Conservation (phyloP, 2,888 invertebrate species). For the Incurvaria masculella region DNA sequence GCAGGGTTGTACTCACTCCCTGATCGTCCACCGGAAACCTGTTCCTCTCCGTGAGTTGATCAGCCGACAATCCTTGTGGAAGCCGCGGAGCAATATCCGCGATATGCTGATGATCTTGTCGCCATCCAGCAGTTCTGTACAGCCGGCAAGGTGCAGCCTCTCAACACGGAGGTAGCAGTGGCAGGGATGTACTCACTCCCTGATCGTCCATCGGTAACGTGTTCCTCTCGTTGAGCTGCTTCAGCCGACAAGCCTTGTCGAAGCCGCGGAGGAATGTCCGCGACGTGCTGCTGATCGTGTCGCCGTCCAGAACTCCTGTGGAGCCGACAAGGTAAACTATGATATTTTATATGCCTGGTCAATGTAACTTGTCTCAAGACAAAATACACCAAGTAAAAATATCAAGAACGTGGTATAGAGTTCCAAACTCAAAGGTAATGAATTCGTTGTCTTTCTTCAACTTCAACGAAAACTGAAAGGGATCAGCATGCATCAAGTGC, state of each 20-base stretch:
- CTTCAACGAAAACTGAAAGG: too few relatives aligned
- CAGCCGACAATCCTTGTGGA: slow-evolving; percentile 56
- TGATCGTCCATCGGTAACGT: slow-evolving; percentile 26
- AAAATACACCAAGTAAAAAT: too few relatives aligned
- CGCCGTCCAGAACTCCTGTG: slow-evolving; percentile 59
- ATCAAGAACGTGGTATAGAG: too few relatives aligned
- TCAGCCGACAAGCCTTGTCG: slow-evolving; percentile 52
- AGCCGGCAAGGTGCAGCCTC: too few relatives aligned
- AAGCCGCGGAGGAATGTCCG: slow-evolving; percentile 62
- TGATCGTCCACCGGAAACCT: slow-evolving; percentile 26
- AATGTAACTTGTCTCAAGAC: too few relatives aligned
- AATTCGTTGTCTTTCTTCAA: too few relatives aligned
- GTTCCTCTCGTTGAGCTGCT: slow-evolving; percentile 38
- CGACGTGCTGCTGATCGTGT: slow-evolving; percentile 55
- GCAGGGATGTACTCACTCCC: slow-evolving; percentile 25
- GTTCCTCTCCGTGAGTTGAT: slow-evolving; percentile 36
- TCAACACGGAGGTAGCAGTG: too few relatives aligned
- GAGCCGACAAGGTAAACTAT: too few relatives aligned
- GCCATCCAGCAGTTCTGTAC: slow-evolving; percentile 59
- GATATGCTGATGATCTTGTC: slow-evolving; percentile 56
- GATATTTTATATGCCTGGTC: too few relatives aligned
- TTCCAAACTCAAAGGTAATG: too few relatives aligned
- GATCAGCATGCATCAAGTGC: too few relatives aligned
- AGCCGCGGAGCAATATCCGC: slow-evolving; percentile 59
- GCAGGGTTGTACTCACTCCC: too few relatives aligned